Conservation (phyloP, 2,113 vertebrate species). For the Lanius collurio region DNA sequence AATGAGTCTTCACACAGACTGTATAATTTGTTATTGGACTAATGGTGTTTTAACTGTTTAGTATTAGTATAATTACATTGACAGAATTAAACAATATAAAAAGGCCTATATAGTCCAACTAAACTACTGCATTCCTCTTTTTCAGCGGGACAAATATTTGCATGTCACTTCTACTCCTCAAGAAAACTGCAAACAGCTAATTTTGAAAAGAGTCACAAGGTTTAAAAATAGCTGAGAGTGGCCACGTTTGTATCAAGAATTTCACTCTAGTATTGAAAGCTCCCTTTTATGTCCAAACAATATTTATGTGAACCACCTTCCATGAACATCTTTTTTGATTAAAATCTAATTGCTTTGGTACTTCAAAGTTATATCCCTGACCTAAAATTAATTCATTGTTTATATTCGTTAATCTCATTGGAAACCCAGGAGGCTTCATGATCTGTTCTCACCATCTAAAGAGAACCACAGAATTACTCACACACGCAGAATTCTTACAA, state of each 20-base stretch:
- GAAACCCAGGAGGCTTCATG: background rate
- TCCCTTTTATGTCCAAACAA: background rate
- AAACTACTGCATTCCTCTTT: background rate
- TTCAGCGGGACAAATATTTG: background rate
- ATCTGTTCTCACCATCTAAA: background rate
- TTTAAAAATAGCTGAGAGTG: background rate
- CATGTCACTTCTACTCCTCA: background rate
- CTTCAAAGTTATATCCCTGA: background rate
- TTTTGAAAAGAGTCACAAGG: background rate
- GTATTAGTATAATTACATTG: background rate
- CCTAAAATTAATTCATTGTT: constrained; percentile 35
- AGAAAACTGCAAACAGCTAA: background rate
- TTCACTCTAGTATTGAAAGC: background rate
- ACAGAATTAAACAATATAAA: background rate
- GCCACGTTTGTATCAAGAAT: background rate
- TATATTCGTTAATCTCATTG: background rate
- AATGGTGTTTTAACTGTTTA: background rate
- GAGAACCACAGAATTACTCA: background rate
- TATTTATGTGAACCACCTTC: background rate
- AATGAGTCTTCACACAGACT: background rate
- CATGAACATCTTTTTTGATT: background rate
- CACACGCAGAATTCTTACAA: background rate
- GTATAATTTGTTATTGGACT: background rate
- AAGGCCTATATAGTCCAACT: background rate
- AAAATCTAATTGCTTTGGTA: background rate